Evolutionary conservation across 2,113 vertebrate genomes (phyloP), one percentile per base, ranked within the genome.

Genomic region (Procavia capensis): DNA sequence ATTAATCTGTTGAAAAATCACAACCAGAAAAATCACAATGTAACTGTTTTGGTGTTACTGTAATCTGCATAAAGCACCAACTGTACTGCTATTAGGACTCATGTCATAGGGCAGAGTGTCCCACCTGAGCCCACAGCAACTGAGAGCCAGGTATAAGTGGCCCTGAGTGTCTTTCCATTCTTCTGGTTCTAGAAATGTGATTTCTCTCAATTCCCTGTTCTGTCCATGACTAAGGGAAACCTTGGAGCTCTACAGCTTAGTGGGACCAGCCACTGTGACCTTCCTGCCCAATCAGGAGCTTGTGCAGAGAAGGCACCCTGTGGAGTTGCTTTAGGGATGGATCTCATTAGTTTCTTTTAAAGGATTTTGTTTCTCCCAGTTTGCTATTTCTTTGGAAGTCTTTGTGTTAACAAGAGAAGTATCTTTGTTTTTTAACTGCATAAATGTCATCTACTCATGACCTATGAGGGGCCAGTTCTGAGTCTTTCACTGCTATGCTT

Each of bases 51-150:
- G 20, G 66, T 64, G 36, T 80, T 20, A 45, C 78, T 17, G 41
- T 6, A 2, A 31, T 25, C 50, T 1, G 16, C 1, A 3, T 9
- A 3, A 70, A n/a, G 50, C 20, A 8, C 34, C 36, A 4, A 10
- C 20, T 14, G 1, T 27, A 31, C 59, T 6, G 1, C 7, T 20
- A 5, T 9, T 4, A 0, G 0, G 34, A 31, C 39, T 16, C 66
- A 59, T 3, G 45, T 25, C 8, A 4, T 7, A 34, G 41, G 41
- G 8, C 16, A 29, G 11, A 4, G 54, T 0, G 29, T 61, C 34
- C 19, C 41, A 43, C 39, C 45, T 13, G 11, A 41, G 45, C 11
- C 43, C 50, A 7, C 4, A 3, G n/a, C 54, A 54, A 78, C 41
- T 9, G 3, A 9, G 1, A 29, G 10, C 41, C 79, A 36, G 50